Evolutionary conservation across 2,888 invertebrate genomes (phyloP), one percentile per base, ranked within the genome.

Genomic region (Drosophila affinis): DNA sequence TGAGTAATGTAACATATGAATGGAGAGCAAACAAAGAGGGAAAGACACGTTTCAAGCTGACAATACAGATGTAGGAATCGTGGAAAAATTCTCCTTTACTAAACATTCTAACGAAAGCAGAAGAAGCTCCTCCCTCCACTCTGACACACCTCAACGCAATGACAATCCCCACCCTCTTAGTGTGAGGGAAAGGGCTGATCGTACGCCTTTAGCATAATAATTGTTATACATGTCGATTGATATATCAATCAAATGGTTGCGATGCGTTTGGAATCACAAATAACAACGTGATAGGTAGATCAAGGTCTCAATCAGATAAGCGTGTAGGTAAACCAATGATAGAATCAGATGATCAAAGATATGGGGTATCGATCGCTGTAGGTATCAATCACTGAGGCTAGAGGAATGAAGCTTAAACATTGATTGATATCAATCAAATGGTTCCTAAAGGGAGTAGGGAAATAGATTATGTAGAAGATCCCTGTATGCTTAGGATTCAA

Each of bases 1-100:
- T 81, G 78, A 83, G 78, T 80, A 83, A 80, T 74, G 56, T n/a
- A 39, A 39, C 39, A 39, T 58, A 14, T 64, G 29, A 51, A 21
- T 17, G 32, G 10, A 5, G 24, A 21, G 9, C 24, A 47, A 49
- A 48, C 32, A 32, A 7, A 51, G 39, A 63, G 32, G 29, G 18
- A 32, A 12, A 34, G 34, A 34, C 34, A 34, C 34, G 34, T 45
- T 54, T 12, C 10, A 44, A 39, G 39, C 44, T 32, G 49, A 27
- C 39, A 14, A 34, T 12, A 34, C 7, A 65, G 49, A 54, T 17
- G 32, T 14, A 7, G 7, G 39, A 39, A n/a, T 34, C 12, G 34
- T 39, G 39, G 39, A 39, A 39, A 39, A 14, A 7, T 39, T 1
- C 39, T 39, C 39, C 14, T 14, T 39, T 14, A 39, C 14, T n/a